Percentiles rank a stretch among this genome's conserved stretches.
phyloP scores from a whole-genome alignment of 2,888 invertebrate genomes.

The Hirtodrosophila alboralis region DNA sequence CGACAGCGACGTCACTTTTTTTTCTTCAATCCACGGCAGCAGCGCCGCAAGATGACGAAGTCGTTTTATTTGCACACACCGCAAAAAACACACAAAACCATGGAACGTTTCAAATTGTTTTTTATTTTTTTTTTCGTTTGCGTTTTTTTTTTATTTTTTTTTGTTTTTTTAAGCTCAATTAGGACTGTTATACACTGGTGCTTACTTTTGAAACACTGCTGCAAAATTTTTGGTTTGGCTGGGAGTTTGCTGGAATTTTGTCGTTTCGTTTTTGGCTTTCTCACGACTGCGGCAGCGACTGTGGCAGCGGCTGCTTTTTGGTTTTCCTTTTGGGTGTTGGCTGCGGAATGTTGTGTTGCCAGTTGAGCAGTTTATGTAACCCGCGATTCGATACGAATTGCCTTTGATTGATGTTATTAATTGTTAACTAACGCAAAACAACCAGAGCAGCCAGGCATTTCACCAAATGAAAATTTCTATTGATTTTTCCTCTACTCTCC shows the following conservation, averaged over 20 bases:
- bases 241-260: conserved; percentile 63
- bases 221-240: conserved; percentile 44
- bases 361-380: conserved; percentile 53
- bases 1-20: conserved; percentile 45
- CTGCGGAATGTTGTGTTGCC: conserved; percentile 64
- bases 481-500: conserved; percentile 80
- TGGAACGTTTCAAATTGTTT: conserved; percentile 20
- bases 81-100: conserved; percentile 20
- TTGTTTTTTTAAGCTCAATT: too few species aligned
- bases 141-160: conserved; percentile 7
- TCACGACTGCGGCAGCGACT: conserved; percentile 47
- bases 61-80: conserved; percentile 69
- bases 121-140: conserved; percentile 6
- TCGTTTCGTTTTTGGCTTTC: conserved; percentile 51
- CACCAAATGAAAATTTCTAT: conserved; percentile 82
- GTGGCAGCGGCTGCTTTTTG: conserved; percentile 33
- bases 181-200: conserved; percentile 4
- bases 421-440: conserved; percentile 69
- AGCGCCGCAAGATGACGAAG: conserved; percentile 76
- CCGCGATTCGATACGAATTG: conserved; percentile 36
- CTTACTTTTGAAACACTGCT: conserved; percentile 55
- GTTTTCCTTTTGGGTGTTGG: conserved; percentile 64
- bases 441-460: conserved; percentile 63
- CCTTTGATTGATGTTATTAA: conserved; percentile 48
- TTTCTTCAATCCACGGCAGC: conserved; percentile 36